Conservation (phyloP, 2,888 invertebrate species). For the Dorcus parallelipipedus region DNA sequence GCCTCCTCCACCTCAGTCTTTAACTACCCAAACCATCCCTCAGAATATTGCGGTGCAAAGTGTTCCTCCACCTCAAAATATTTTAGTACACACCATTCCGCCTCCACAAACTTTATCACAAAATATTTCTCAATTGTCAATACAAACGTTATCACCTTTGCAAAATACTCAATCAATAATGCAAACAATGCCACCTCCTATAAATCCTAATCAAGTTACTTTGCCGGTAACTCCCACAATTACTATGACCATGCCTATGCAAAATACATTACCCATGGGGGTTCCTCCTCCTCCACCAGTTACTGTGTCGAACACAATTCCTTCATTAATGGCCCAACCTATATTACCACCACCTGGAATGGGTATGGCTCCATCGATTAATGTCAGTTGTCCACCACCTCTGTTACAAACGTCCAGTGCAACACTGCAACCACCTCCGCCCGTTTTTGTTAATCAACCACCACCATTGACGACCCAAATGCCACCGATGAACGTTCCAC, state of each 20-base stretch:
- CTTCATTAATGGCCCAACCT: constrained; percentile 47
- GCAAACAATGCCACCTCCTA: constrained; percentile 1
- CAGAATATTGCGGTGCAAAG: constrained; percentile 25
- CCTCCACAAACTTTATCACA: constrained; percentile 25
- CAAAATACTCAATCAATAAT: constrained; percentile 1
- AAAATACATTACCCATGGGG: constrained; percentile 11
- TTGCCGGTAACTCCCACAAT: constrained; percentile 21
- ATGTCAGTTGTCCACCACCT: constrained; percentile 40
- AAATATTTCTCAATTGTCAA: not conserved
- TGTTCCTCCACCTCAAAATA: constrained; percentile 31
- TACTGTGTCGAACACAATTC: constrained; percentile 36
- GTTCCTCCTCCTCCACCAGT: constrained; percentile 28
- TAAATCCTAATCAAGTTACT: constrained; percentile 5
- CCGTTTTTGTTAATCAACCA: constrained; percentile 40
- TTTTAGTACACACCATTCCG: constrained; percentile 35
- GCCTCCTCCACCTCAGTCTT: constrained; percentile 25
- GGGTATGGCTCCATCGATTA: constrained; percentile 32
- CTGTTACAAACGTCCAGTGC: constrained; percentile 19
- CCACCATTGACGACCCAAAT: constrained; percentile 40
- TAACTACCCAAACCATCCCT: constrained; percentile 14
- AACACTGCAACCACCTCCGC: constrained; percentile 33
- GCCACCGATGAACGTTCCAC: constrained; percentile 50
- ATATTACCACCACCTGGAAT: constrained; percentile 43
- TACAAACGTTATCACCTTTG: constrained; percentile 8
- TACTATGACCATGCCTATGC: constrained; percentile 33